Conservation (phyloP, 2,797 vertebrate genomes). For the Mionectes olivaceus region DNA sequence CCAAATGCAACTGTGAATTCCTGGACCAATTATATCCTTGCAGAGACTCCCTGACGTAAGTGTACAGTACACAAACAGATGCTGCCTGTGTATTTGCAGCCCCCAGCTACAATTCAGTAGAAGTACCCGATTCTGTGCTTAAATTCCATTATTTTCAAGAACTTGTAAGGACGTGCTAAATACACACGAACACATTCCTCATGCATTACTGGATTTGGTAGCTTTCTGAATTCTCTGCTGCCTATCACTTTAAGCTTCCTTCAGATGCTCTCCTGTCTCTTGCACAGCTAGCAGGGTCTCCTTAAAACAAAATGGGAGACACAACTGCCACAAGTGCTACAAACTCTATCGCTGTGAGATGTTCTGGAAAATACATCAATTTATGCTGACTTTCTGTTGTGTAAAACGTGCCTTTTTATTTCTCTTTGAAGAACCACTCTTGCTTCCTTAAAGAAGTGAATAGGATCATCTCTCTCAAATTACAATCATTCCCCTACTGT, state of each 20-base stretch:
- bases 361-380: constrained; percentile 3
- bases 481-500: constrained; percentile 18
- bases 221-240: background rate
- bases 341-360: background rate
- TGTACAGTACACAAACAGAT: accelerated
- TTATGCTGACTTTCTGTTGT: constrained; percentile 15
- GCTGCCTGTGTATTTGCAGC: background rate
- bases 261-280: background rate
- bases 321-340: background rate
- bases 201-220: background rate
- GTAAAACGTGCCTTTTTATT: background rate
- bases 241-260: background rate
- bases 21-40: background rate
- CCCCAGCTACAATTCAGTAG: background rate
- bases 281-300: background rate
- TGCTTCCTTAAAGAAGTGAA: constrained; percentile 8
- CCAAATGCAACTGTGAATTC: background rate
- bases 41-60: background rate
- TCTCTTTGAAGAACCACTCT: background rate
- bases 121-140: background rate
- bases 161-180: background rate
- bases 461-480: constrained; percentile 37
- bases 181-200: background rate
- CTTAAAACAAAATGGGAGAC: background rate
- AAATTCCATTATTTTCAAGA: background rate